Percentiles rank a stretch among this genome's conserved stretches.
Evolutionary conservation across 2,113 vertebrate genomes (phyloP).

Genomic region (Noturus placidus): DNA sequence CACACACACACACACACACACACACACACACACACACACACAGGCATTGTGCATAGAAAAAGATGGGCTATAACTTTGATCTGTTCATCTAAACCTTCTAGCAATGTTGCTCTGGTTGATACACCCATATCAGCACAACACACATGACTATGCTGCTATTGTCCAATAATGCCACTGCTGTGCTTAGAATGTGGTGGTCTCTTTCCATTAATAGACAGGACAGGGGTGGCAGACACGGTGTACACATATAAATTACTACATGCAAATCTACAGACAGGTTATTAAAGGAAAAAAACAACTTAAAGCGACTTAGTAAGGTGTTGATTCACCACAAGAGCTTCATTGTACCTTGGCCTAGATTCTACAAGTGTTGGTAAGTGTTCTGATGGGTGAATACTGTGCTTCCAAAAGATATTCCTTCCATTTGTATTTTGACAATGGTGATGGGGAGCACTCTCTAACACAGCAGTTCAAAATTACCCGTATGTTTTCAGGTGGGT

Average conservation of each 20-base stretch:
- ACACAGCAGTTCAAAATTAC: neutral
- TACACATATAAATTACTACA: neutral
- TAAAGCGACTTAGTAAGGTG: neutral
- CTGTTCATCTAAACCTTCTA: neutral
- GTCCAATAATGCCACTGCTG: neutral
- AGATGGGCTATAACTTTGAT: neutral
- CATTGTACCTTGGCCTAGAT: neutral
- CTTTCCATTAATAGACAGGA: slow-evolving; percentile 5
- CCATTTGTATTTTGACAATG: neutral
- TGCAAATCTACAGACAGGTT: neutral
- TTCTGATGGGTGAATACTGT: neutral
- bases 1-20: neutral
- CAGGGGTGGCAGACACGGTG: neutral
- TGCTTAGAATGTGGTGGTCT: neutral
- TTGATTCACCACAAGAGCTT: neutral
- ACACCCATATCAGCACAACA: neutral
- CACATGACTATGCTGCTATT: neutral
- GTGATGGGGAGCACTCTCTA: neutral
- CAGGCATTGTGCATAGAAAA: neutral
- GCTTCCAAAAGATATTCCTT: neutral
- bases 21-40: neutral
- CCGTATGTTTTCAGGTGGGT: neutral
- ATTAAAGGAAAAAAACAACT: neutral
- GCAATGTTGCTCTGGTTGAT: neutral
- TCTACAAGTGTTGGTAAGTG: neutral